Base-by-base conservation (phyloP, 2,113 vertebrate species). In the Chaetops frenatus region DNA sequence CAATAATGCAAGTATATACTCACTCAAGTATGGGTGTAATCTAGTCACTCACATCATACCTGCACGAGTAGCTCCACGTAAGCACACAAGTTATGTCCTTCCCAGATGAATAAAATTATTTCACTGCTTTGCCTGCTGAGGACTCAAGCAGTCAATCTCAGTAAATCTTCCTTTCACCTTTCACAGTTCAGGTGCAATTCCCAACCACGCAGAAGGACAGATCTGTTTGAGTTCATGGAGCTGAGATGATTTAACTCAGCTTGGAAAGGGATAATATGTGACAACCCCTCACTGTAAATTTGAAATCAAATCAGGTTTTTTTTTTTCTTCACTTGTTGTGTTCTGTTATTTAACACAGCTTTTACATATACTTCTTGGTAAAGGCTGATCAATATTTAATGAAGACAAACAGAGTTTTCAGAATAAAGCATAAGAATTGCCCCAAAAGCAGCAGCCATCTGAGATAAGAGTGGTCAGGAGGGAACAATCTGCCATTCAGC, bases 381-480 rank as follows among this genome's bases (percentile, higher is more conserved):
- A 81, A 62, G 15, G 24, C 31, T 81, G 51, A 58, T 94, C 62
- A 91, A 93, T 94, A 80, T 62, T 91, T 94, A 90, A 74, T 86
- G 44, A 92, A 64, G 38, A 88, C 22, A 93, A 94, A 83, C 77
- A 47, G 71, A 66, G n/a, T 90, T 93, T 95, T 95, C 17, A 35
- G 45, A 44, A 40, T 77, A 70, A 72, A 93, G 60, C 0, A 0
- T 84, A 91, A 94, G 31, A 62, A 83, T 93, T 90, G 31, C 42
- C 38, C 71, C 35, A 20, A 64, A 90, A 95, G 35, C 23, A 80
- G 44, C 67, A 93, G 20, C 56, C 7, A 42, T 88, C 71, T 80
- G 85, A 86, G 38, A 28, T 53, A 23, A 51, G 27, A 51, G 29
- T 70, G 54, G 69, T 78, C 56, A 69, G 56, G 56, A 78, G 47